These are phyloP conservation scores for Parnassius smintheus DNA, from an alignment of 2,888 invertebrate species.

Conservation along the genomic window DNA sequence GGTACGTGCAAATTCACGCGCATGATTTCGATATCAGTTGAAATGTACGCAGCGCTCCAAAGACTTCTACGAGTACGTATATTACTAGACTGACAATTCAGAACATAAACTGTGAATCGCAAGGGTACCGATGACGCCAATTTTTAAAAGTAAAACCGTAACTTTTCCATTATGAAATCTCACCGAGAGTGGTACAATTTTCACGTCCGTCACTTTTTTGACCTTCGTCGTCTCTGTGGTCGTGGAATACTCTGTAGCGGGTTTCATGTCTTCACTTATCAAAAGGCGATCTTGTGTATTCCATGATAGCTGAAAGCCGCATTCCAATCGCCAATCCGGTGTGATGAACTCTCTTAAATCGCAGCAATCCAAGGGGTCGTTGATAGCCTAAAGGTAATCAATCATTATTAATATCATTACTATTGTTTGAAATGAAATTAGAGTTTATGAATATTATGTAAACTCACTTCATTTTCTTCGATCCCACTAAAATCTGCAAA, in stretches of 20 bases:
- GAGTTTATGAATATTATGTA: not conserved
- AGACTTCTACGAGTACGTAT: slow-evolving; percentile 30
- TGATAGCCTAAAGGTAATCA: slow-evolving; percentile 25
- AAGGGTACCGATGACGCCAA: too few relatives aligned
- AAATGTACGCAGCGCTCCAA: too few relatives aligned
- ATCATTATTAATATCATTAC: not conserved
- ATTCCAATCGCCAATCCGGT: slow-evolving; percentile 52
- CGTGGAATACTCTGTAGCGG: slow-evolving; percentile 8
- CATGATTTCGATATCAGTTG: too few relatives aligned
- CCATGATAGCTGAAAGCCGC: slow-evolving; percentile 57
- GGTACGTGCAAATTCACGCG: not conserved
- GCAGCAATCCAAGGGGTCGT: slow-evolving; percentile 66
- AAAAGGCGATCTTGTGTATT: slow-evolving; percentile 43
- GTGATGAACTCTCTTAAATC: slow-evolving; percentile 57
- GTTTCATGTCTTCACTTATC: slow-evolving; percentile 34
- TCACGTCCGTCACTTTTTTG: slow-evolving; percentile 45
- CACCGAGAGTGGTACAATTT: slow-evolving; percentile 58
- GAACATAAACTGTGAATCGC: too few relatives aligned
- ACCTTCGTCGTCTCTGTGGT: slow-evolving; percentile 37
- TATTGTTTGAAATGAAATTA: too few relatives aligned
- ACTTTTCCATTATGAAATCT: slow-evolving; percentile 19
- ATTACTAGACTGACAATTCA: too few relatives aligned
- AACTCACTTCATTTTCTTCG: slow-evolving; percentile 21
- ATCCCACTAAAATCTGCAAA: not conserved
- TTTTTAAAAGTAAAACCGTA: too few relatives aligned